These are phyloP conservation scores for Gobius niger DNA, from an alignment of 2,113 vertebrate genomes.

Conservation along the genomic window DNA sequence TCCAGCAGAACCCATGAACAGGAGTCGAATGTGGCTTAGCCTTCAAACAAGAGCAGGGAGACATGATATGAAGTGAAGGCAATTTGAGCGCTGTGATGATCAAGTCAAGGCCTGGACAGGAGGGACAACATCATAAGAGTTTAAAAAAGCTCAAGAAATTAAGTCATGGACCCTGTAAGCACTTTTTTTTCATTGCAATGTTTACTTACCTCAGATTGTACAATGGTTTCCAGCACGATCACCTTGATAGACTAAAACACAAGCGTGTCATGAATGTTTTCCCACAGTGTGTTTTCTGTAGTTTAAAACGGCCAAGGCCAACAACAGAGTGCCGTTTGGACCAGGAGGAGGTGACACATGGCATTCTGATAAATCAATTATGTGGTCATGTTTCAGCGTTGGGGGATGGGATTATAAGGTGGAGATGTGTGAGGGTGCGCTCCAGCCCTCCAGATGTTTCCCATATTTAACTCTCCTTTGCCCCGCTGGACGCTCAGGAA, in stretches of 20 bases:
- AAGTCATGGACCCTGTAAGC: no score
- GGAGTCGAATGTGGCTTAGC: no score
- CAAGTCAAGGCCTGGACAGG: no score
- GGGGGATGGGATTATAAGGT: conserved; percentile 42
- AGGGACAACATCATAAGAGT: no score
- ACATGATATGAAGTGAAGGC: no score
- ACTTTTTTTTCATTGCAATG: no score
- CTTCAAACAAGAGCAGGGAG: no score
- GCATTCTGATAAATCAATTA: conserved; percentile 71
- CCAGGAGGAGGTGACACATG: conserved; percentile 47
- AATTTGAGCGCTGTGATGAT: no score
- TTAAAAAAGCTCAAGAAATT: no score
- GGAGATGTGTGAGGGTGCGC: conserved; percentile 13
- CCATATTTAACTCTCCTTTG: conserved; percentile 57
- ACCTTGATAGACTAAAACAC: conserved; percentile 29
- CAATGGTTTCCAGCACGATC: not conserved
- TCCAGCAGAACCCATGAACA: no score
- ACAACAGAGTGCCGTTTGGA: conserved; percentile 20
- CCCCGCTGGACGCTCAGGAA: conserved; percentile 56
- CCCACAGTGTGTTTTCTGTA: not conserved
- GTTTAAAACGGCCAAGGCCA: conserved; percentile 40
- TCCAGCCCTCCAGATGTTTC: conserved; percentile 73
- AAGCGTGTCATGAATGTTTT: conserved; percentile 21
- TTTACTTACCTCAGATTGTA: no score
- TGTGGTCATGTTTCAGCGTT: conserved; percentile 65